A percentile compares a stretch with the other conserved stretches of the same genome.
Evolutionary conservation across 2,888 invertebrate species (phyloP).

Genomic region (Andrena hattorfiana): DNA sequence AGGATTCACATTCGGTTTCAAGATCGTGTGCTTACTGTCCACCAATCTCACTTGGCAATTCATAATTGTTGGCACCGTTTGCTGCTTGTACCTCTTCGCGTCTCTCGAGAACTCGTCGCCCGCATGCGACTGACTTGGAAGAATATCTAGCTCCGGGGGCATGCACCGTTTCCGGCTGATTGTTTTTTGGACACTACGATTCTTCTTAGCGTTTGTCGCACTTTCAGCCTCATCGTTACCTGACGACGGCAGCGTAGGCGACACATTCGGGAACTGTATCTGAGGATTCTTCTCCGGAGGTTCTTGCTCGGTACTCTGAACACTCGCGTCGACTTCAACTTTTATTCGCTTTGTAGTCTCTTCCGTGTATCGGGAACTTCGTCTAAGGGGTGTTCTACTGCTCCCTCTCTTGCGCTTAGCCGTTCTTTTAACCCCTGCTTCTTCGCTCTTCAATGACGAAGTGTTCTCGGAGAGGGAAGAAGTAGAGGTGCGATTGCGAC

Average conservation of each 20-base stretch:
- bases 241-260: background rate
- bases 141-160: background rate
- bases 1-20: constrained; percentile 67
- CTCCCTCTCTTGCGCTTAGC: constrained; percentile 38
- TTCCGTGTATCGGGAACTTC: constrained; percentile 52
- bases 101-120: background rate
- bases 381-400: constrained; percentile 23
- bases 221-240: constrained; percentile 35
- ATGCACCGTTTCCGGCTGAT: constrained; percentile 18
- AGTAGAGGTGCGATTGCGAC: constrained; percentile 4
- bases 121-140: background rate
- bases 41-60: constrained; percentile 78
- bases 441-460: constrained; percentile 11
- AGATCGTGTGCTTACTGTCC: constrained; percentile 77
- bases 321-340: constrained; percentile 22
- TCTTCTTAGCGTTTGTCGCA: constrained; percentile 21
- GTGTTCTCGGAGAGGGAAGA: constrained; percentile 2
- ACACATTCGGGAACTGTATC: background rate
- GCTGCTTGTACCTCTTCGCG: constrained; percentile 33
- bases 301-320: constrained; percentile 28
- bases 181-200: constrained; percentile 29
- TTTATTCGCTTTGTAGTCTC: constrained; percentile 49
- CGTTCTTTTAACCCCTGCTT: constrained; percentile 24
- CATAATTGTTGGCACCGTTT: constrained; percentile 72
- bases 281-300: background rate